Base-by-base conservation (phyloP, 1,140 invertebrate genomes). In the Leptinotarsa texana region DNA sequence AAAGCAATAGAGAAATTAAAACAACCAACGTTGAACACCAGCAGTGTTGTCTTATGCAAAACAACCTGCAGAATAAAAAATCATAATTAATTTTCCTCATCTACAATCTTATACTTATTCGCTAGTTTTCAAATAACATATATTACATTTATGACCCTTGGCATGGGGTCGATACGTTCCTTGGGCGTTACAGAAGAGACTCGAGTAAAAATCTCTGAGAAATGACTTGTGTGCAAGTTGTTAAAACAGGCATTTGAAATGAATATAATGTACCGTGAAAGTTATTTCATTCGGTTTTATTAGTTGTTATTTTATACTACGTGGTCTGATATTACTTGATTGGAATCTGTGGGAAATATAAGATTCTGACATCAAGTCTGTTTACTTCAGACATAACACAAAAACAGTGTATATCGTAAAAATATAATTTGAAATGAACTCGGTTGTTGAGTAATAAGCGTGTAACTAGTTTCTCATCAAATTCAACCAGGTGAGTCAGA, bases 61-160 rank as follows among this genome's bases (percentile, higher is more conserved):
- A 57, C 51, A 57, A 57, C 51, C 51, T 57, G 4, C 51, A 57
- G 15, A 13, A 15, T 57, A 57, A 57, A 57, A 57, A 57, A 0
- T 13, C 51, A 57, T 57, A 57, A 57, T 57, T 57, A 57, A 57
- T 57, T 57, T 57, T 57, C 51, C 51, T 57, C 51, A 57, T 57
- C 51, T 57, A 57, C 51, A 17, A 57, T 57, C 51, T 57, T 57
- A 57, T 57, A 57, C 15, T 57, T 57, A 57, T 57, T 57, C 51
- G 51, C 51, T 57, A 57, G 51, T 57, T 57, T 57, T 57, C 51
- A 57, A 57, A 57, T 57, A 57, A 57, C 51, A 57, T 57, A 57
- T 57, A 57, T 57, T 57, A 57, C 51, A 57, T 57, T 57, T 57
- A 57, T 57, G 51, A 57, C 51, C 51, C 51, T 57, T 57, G 51